Base-by-base conservation (phyloP, 2,113 vertebrate species). In the Emberiza fucata region DNA sequence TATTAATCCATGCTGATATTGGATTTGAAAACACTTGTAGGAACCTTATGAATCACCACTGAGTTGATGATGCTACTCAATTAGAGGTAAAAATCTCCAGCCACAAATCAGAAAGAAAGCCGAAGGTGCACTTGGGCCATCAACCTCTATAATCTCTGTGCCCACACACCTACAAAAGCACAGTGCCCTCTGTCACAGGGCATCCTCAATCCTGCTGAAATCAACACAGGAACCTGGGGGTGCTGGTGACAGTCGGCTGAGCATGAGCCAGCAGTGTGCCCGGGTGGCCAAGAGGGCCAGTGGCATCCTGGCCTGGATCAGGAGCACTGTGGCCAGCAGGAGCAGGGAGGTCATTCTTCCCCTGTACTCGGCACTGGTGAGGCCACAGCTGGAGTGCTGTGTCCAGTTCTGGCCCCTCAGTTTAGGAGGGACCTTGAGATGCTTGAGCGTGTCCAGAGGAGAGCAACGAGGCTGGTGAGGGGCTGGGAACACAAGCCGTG, bases 201-300 rank as follows among this genome's bases (percentile, higher is more conserved):
- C 11, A 40, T 24, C 48, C 60, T 61, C 23, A 57, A 22, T 61
- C 33, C 57, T 89, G 44, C 48, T 60, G 33, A 87, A 84, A 68
- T 39, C 69, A 68, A 14, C 73, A 14, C 0, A 0, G 25, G 11
- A 50, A 7, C 68, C 37, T n/a, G n/a, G n/a, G n/a, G n/a, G n/a
- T n/a, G n/a, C n/a, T n/a, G n/a, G n/a, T 39, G 39, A 39, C 39
- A 39, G 39, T 39, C 39, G 12, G 12, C 39, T 39, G 39, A 39
- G 11, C 39, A 39, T 39, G 39, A 39, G 39, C 39, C 39, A 39
- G 10, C 39, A 12, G 39, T 39, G 39, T 39, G 39, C 39, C 39
- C 39, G 11, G 39, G 39, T 39, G 39, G 39, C 39, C 39, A 39
- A 39, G 39, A 39, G 11, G 39, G 39, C 39, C 39, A 39, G 11